Evolutionary conservation across 2,113 vertebrate species (phyloP), one percentile per base, ranked within the genome.

Genomic region (Ailuropoda melanoleuca): DNA sequence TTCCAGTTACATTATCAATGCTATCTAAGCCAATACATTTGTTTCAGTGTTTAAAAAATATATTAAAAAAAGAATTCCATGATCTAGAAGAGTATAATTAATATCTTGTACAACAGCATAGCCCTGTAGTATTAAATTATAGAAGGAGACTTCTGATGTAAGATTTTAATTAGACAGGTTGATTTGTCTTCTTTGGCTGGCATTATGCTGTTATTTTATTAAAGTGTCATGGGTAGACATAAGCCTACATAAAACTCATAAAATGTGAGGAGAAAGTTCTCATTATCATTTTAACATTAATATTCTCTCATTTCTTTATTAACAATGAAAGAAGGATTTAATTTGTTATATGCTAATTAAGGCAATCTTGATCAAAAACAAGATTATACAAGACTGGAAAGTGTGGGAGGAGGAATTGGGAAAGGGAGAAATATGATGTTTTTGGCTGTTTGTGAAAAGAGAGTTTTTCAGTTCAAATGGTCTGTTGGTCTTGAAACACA

Each of bases 271-370:
- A 95, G 83, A 88, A 97, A 94, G 8, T 88, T 23, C 62, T 97
- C 29, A 18, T 70, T 97, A 95, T 90, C 77, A 66, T 43, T 93
- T 74, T 95, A 96, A 94, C 34, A 62, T 93, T 89, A 94, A 93
- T 97, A 97, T 90, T 82, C 53, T 96, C 46, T 95, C 89, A 96
- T 70, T 93, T 90, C 95, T 98, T 85, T 93, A 96, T 93, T 97
- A 96, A 93, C 43, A 92, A 93, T 89, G 85, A 97, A 97, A 95
- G 21, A 96, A 34, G 58, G 97, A 97, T 90, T 95, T 98, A 97
- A 96, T 97, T 97, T 97, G 31, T 83, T 97, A 68, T 93, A 97
- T 98, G 97, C 94, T 98, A 98, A 98, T 98, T 95, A 97, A 90
- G 23, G 19, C 60, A 95, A 77, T 92, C 80, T 93, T 62, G 72